Percentiles rank a stretch among this genome's conserved stretches.
phyloP scores from a whole-genome alignment of 2,113 vertebrate genomes.

The Pseudonaja textilis region DNA sequence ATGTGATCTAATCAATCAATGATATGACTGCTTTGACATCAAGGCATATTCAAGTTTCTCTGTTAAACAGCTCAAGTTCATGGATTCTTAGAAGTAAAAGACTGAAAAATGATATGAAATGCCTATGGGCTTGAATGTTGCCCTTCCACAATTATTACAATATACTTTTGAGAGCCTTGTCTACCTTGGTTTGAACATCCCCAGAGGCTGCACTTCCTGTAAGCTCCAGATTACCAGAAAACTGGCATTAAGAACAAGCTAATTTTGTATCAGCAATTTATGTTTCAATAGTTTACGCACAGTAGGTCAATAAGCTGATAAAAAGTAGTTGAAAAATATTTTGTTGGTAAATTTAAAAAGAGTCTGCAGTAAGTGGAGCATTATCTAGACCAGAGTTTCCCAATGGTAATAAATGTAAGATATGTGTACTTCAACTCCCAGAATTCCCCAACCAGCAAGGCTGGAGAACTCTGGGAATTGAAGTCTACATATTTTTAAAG shows the following conservation, averaged over 20 bases:
- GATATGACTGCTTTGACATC: constrained; percentile 23
- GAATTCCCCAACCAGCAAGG: background rate
- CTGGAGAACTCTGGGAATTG: background rate
- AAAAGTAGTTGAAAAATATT: background rate
- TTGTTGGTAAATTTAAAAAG: background rate
- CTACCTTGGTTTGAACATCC: constrained; percentile 12
- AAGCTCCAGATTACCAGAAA: constrained; percentile 30
- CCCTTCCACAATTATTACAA: constrained; percentile 11
- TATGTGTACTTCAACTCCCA: background rate
- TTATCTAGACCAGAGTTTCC: background rate
- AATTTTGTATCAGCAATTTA: constrained; percentile 8
- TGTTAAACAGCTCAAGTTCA: constrained; percentile 18
- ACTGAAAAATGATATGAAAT: background rate
- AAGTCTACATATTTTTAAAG: background rate
- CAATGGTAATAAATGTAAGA: background rate
- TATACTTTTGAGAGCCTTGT: constrained; percentile 8
- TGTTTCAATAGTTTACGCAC: background rate
- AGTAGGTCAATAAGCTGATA: background rate
- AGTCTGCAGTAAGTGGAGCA: background rate
- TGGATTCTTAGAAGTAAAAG: background rate
- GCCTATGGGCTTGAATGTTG: background rate
- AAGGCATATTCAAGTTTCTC: constrained; percentile 15
- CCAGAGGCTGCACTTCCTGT: constrained; percentile 17
- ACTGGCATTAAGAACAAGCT: constrained; percentile 12
- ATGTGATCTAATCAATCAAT: constrained; percentile 22